phyloP scores from a whole-genome alignment of 37 sponge, comb jelly and placozoan genomes.

The Bolinopsis microptera region DNA sequence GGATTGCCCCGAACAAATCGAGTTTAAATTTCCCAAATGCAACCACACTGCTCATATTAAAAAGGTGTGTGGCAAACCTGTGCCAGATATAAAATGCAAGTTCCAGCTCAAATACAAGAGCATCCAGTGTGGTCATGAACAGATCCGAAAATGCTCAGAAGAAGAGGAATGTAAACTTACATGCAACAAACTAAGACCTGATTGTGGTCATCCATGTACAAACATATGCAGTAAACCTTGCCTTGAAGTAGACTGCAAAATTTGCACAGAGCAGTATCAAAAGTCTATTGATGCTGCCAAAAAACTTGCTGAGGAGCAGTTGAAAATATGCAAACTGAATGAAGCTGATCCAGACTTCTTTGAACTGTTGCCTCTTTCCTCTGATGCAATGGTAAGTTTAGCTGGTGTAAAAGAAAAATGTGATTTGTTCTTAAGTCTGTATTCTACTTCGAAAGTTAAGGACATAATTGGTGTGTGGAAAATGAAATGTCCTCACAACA shows the following conservation, averaged over 20 bases:
- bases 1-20: slow-evolving; percentile 20
- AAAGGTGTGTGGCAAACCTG: not conserved
- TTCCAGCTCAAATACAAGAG: not conserved
- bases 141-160: slow-evolving; percentile 12
- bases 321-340: not conserved
- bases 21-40: not conserved
- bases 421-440: not conserved
- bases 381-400: not conserved
- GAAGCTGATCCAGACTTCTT: not conserved
- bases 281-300: slow-evolving; percentile 69
- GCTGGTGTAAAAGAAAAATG: not conserved
- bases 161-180: slow-evolving; percentile 60
- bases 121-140: not conserved
- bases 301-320: not conserved
- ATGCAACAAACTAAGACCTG: slow-evolving; percentile 69
- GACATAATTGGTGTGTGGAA: not conserved
- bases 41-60: not conserved
- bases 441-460: not conserved
- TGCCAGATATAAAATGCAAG: not conserved
- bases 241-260: not conserved
- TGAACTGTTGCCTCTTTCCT: not conserved
- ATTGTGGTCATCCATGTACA: slow-evolving; percentile 82
- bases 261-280: slow-evolving; percentile 69
- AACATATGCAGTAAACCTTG: slow-evolving; percentile 70
- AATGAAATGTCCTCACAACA: not conserved